Base-by-base conservation (phyloP, 2,888 invertebrate genomes). In the Thymelicus lineola region DNA sequence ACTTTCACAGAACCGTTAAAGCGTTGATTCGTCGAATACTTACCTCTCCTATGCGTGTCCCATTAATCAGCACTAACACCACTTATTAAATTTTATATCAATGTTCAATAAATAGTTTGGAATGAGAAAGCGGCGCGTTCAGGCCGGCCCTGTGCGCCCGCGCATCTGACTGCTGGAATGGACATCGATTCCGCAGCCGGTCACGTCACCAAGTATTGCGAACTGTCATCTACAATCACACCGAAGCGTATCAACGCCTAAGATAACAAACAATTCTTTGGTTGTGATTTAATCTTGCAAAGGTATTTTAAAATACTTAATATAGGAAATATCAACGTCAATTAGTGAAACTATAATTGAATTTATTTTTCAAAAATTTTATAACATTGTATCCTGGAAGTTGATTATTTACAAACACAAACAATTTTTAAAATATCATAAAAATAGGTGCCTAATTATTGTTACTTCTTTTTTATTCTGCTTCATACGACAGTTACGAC, bases 161-260 rank as follows among this genome's bases (percentile, higher is more conserved):
- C 88, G 86, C 89, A 85, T 89, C 87, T 86, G 80, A 79, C 73
- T 77, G 72, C 65, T 71, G 73, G 66, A 48, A 73, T 73, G 70
- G 69, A 77, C 76, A 75, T 75, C 79, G 76, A 77, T 60, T 62
- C 53, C 38, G 60, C 66, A 53, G 79, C 78, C 76, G 78, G 73
- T 72, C 76, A 81, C 83, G 82, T 86, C 83, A 85, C 80, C 73
- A 76, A 79, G 77, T 75, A 82, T 86, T 84, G 88, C 89, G 85
- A 88, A 85, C 83, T 82, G 80, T 80, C 77, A 79, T 73, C 65
- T 75, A 73, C 79, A 73, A 75, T 87, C 78, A 89, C 88, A 90
- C 88, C 81, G 85, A 71, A 61, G 71, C 77, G 79, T 79, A 63
- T 62, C 63, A n/a, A 17, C 9, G 14, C 17, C 7, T 9, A 14